A percentile compares a stretch with the other conserved stretches of the same genome.
Conservation (phyloP, 2,888 invertebrate species). For the Drosophila pegasa region DNA sequence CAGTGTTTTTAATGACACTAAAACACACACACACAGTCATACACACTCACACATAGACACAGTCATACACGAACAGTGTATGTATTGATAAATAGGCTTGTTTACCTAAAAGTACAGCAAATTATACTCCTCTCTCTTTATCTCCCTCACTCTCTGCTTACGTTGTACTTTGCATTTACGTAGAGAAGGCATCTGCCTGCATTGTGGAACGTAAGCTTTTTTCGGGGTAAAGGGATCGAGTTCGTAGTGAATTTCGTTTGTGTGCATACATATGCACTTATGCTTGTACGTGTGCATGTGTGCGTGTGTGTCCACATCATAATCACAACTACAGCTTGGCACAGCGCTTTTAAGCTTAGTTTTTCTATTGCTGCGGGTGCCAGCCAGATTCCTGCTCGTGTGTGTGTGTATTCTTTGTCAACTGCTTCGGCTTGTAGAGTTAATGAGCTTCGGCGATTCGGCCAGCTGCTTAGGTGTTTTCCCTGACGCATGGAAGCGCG, state of each 20-base stretch:
- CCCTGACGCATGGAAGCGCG: conserved; percentile 46
- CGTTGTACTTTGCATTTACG: conserved; percentile 12
- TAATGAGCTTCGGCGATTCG: conserved; percentile 62
- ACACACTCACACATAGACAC: not conserved
- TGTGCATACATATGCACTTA: not conserved
- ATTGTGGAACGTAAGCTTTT: conserved; percentile 10
- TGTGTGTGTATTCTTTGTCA: conserved; percentile 51
- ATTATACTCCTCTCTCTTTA: too few relatives aligned
- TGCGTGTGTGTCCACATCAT: not conserved
- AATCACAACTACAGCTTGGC: not conserved
- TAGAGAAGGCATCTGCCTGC: conserved; percentile 12
- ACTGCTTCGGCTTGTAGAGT: conserved; percentile 54
- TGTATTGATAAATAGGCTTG: conserved; percentile 18
- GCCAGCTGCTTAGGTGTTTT: conserved; percentile 71
- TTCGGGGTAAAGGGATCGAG: conserved; percentile 20
- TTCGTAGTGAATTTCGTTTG: conserved; percentile 1
- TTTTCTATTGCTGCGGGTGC: not conserved
- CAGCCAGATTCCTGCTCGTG: conserved; percentile 20
- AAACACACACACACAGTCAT: conserved; percentile 13
- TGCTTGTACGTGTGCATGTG: not conserved
- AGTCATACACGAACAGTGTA: not conserved
- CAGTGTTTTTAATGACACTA: conserved; percentile 34
- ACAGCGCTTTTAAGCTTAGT: conserved; percentile 41
- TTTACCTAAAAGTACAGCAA: conserved; percentile 9
- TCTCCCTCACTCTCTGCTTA: not conserved